These are phyloP conservation scores for Antechinus stuartii DNA, from an alignment of 2,113 vertebrate genomes.

Conservation along the genomic window DNA sequence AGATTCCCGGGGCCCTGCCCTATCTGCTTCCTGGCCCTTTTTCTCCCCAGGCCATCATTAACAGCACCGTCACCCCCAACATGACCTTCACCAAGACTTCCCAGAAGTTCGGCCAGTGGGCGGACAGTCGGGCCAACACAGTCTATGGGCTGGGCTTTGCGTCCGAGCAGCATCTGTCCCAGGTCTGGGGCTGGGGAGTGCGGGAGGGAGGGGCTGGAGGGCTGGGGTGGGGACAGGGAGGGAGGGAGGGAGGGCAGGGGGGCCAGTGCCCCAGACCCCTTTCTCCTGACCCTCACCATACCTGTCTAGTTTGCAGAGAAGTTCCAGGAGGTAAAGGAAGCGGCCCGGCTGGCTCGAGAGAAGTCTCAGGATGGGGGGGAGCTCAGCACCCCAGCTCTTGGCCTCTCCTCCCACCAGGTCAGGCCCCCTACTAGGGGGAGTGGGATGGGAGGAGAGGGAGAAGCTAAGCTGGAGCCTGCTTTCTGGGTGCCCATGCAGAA, in stretches of 20 bases:
- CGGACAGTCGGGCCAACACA: slow-evolving; percentile 96
- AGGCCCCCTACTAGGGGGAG: slow-evolving; percentile 18
- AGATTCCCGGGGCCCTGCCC: background rate
- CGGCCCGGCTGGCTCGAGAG: slow-evolving; percentile 92
- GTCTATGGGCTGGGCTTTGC: slow-evolving; percentile 97
- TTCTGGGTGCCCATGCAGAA: background rate
- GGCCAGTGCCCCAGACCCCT: background rate
- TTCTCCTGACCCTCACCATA: background rate
- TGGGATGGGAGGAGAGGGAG: too few relatives aligned
- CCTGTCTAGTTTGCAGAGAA: slow-evolving; percentile 92
- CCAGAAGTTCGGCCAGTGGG: slow-evolving; percentile 99
- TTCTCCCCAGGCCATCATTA: slow-evolving; percentile 93
- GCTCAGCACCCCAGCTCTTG: slow-evolving; percentile 91
- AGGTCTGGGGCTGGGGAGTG: slow-evolving; percentile 83
- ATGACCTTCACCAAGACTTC: slow-evolving; percentile 99
- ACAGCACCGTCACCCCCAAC: slow-evolving; percentile 96
- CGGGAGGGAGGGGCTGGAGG: too few relatives aligned
- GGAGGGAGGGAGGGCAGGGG: too few relatives aligned
- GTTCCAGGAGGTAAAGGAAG: slow-evolving; percentile 96
- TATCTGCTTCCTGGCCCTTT: background rate
- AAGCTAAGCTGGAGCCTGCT: background rate
- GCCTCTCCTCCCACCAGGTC: slow-evolving; percentile 93
- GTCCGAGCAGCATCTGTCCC: slow-evolving; percentile 95
- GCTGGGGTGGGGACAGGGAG: background rate
- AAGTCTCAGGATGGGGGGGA: slow-evolving; percentile 98